Percentiles rank a stretch among this genome's conserved stretches.
Conservation (phyloP, 2,797 vertebrate species). For the Masticophis lateralis region DNA sequence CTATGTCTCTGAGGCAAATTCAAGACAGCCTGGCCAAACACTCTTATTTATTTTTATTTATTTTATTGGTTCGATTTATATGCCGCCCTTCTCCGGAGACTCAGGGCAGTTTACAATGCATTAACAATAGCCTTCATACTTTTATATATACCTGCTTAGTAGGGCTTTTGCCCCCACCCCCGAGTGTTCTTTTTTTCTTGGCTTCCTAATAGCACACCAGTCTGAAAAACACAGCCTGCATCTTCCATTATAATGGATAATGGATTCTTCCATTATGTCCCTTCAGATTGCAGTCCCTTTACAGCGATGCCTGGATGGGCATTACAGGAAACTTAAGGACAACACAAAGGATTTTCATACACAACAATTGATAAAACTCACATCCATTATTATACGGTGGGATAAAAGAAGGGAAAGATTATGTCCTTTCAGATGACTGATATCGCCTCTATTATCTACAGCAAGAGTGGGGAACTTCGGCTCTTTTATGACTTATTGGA, state of each 20-base stretch:
- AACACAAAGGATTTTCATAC: constrained; percentile 74
- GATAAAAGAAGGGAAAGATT: constrained; percentile 62
- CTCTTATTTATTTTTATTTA: too few relatives aligned
- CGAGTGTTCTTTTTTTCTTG: constrained; percentile 12
- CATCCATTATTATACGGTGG: constrained; percentile 72
- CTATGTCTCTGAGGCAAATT: constrained; percentile 32
- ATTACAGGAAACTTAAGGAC: constrained; percentile 66
- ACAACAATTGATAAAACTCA: constrained; percentile 65
- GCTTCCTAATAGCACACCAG: constrained; percentile 48
- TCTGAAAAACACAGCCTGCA: constrained; percentile 61
- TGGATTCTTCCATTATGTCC: constrained; percentile 56
- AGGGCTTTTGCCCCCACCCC: too few relatives aligned
- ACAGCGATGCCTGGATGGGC: constrained; percentile 59
- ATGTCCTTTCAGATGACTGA: constrained; percentile 70
- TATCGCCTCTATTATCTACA: constrained; percentile 29
- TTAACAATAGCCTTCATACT: too few relatives aligned
- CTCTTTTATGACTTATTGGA: not conserved
- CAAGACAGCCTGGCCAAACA: constrained; percentile 22
- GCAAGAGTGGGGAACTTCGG: not conserved
- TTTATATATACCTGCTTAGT: too few relatives aligned
- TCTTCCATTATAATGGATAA: constrained; percentile 1
- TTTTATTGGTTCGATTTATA: too few relatives aligned
- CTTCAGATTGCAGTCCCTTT: constrained; percentile 57
- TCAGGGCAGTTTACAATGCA: too few relatives aligned
- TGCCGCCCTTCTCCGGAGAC: too few relatives aligned